Evolutionary conservation across 2,888 invertebrate species (phyloP).

Genomic region (Nycteola revayana): DNA sequence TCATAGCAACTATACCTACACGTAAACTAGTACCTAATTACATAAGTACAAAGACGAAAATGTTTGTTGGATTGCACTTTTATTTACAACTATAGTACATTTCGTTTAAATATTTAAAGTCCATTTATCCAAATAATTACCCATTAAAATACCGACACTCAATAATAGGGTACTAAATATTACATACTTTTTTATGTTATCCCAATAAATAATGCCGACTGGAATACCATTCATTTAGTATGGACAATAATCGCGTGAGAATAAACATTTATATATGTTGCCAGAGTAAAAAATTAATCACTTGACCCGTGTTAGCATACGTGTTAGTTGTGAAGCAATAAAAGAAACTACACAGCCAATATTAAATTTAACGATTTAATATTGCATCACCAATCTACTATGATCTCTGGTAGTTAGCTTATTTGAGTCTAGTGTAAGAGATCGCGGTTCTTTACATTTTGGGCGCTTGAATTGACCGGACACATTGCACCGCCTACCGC

Average conservation of each 20-base stretch:
- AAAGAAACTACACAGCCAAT: slow-evolving; percentile 74
- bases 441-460: slow-evolving; percentile 47
- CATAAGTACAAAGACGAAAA: slow-evolving; percentile 52
- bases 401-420: slow-evolving; percentile 45
- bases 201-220: slow-evolving; percentile 51
- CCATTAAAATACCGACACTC: slow-evolving; percentile 16
- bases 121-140: slow-evolving; percentile 23
- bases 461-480: slow-evolving; percentile 50
- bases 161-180: slow-evolving; percentile 27
- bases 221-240: slow-evolving; percentile 54
- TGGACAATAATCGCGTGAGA: slow-evolving; percentile 73
- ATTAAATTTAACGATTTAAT: slow-evolving; percentile 81
- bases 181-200: slow-evolving; percentile 43
- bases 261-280: slow-evolving; percentile 71
- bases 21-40: too few relatives aligned
- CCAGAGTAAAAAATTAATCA: slow-evolving; percentile 61
- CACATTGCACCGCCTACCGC: slow-evolving; percentile 71
- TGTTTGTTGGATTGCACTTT: slow-evolving; percentile 45
- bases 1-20: too few relatives aligned
- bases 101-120: slow-evolving; percentile 25
- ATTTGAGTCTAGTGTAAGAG: slow-evolving; percentile 35
- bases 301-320: slow-evolving; percentile 65
- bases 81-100: slow-evolving; percentile 30
- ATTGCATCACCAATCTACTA: slow-evolving; percentile 58
- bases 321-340: slow-evolving; percentile 75